phyloP scores from a whole-genome alignment of 2,797 vertebrate genomes.

The Chelon labrosus region DNA sequence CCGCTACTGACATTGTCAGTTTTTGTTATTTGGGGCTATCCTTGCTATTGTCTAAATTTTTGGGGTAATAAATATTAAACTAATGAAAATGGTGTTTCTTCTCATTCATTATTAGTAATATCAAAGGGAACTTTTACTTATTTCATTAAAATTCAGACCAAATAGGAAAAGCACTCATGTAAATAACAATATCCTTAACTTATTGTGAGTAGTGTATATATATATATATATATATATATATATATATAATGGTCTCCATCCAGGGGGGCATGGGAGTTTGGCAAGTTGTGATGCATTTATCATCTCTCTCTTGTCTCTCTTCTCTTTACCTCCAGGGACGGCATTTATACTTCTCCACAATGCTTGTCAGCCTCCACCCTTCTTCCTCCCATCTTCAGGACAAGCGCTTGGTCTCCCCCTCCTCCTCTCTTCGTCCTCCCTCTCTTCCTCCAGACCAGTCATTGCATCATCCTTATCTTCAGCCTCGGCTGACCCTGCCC shows the following conservation, averaged over 20 bases:
- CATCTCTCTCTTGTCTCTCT: constrained; percentile 33
- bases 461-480: constrained; percentile 40
- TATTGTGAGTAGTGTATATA: too few species aligned
- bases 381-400: constrained; percentile 81
- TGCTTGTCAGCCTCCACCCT: constrained; percentile 87
- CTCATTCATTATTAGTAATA: too few species aligned
- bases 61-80: too few species aligned
- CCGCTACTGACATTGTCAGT: too few species aligned
- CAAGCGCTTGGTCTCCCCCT: constrained; percentile 65
- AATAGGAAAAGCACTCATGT: too few species aligned
- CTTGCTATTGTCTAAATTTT: too few species aligned
- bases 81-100: too few species aligned
- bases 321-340: constrained; percentile 77
- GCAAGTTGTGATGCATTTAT: constrained; percentile 11
- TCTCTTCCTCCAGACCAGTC: constrained; percentile 56
- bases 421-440: constrained; percentile 51
- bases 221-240: too few species aligned
- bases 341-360: constrained; percentile 86
- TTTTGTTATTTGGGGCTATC: too few species aligned
- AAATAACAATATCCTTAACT: too few species aligned
- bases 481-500: constrained; percentile 58
- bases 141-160: too few species aligned
- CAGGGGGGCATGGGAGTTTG: background rate
- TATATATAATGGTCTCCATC: background rate
- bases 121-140: too few species aligned